Conservation (phyloP, 1,140 invertebrate genomes). For the Ridgeia piscesae region DNA sequence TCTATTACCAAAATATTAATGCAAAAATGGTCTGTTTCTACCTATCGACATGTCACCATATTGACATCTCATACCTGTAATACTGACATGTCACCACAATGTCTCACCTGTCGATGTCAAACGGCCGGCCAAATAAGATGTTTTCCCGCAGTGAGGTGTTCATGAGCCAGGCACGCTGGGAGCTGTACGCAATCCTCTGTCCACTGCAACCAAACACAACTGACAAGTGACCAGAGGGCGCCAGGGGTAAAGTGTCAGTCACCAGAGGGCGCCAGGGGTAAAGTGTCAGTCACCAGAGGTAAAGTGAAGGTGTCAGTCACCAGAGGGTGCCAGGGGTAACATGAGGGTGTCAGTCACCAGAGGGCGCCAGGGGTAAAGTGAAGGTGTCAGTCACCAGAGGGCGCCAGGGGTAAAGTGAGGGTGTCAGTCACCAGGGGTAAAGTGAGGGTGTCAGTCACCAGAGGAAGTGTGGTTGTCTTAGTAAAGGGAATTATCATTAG, state of each 20-base stretch:
- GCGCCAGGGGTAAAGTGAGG: not conserved
- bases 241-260: not conserved
- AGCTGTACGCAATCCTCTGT: constrained; percentile 64
- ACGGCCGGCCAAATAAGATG: constrained; percentile 83
- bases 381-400: not conserved
- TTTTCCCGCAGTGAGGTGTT: constrained; percentile 84
- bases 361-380: too few species aligned
- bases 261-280: too few species aligned
- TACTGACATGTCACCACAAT: not conserved
- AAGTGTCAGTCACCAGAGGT: too few species aligned
- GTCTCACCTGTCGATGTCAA: constrained; percentile 63
- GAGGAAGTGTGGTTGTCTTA: not conserved
- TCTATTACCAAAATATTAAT: too few species aligned
- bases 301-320: too few species aligned
- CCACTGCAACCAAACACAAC: constrained; percentile 33
- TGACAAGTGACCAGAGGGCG: not conserved
- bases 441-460: too few species aligned
- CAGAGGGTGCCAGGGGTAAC: not conserved
- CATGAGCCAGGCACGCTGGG: constrained; percentile 90
- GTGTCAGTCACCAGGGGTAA: too few species aligned
- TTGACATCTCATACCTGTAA: constrained; percentile 40
- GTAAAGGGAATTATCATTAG: not conserved
- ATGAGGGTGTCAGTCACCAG: too few species aligned
- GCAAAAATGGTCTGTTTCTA: too few species aligned
- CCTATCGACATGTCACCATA: not conserved